Evolutionary conservation across 2,888 invertebrate species (phyloP).

Genomic region (Cephus spinipes): DNA sequence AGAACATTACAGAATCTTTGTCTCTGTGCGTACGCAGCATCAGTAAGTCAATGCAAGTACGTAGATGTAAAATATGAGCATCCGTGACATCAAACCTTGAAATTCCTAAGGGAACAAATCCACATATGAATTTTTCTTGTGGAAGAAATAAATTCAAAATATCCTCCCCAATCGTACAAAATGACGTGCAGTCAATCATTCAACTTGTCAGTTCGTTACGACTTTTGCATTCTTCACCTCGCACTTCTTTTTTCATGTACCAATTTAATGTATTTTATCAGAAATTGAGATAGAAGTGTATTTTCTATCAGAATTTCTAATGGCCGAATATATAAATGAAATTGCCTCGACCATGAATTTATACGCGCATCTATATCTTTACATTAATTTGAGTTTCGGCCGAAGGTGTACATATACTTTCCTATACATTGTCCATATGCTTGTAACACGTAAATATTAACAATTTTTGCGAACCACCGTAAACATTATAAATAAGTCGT

Average conservation of each 20-base stretch:
- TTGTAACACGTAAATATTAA: not conserved
- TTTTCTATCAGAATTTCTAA: not conserved
- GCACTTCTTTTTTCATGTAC: not conserved
- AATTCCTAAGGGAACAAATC: not conserved
- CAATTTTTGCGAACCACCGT: not conserved
- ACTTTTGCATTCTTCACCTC: not conserved
- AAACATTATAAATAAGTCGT: not conserved
- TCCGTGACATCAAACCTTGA: constrained; percentile 18
- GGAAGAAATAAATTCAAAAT: not conserved
- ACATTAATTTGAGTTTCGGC: constrained; percentile 20
- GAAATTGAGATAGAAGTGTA: not conserved
- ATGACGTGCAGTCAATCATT: not conserved
- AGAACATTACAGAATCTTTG: not conserved
- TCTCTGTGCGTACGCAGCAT: not conserved
- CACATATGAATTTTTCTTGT: not conserved
- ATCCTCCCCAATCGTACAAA: not conserved
- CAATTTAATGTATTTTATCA: not conserved
- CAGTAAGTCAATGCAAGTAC: not conserved
- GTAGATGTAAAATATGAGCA: constrained; percentile 23
- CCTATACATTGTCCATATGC: constrained; percentile 69
- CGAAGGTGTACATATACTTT: constrained; percentile 16
- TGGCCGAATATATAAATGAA: not conserved
- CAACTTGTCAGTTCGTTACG: not conserved
- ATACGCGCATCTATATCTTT: not conserved
- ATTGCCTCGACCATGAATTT: not conserved